Evolutionary conservation across 2,797 vertebrate species (phyloP).

Genomic region (Diceros bicornis): DNA sequence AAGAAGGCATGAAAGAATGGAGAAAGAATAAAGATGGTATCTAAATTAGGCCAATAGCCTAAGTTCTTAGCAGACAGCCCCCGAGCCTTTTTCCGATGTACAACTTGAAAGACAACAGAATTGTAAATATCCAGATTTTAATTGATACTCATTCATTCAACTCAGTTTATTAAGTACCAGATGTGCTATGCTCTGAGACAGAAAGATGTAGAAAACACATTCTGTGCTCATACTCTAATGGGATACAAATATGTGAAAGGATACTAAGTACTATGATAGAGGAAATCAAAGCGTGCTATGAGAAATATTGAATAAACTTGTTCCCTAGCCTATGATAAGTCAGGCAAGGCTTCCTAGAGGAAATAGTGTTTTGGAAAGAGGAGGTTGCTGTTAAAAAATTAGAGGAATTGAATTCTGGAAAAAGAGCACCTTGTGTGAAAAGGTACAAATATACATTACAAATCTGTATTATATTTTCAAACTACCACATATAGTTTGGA

Average conservation of each 20-base stretch:
- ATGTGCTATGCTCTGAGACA: neutral
- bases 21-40: neutral
- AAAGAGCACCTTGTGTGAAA: neutral
- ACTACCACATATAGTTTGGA: neutral
- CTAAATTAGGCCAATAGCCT: neutral
- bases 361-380: neutral
- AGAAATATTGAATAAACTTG: neutral
- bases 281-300: neutral
- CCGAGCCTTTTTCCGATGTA: neutral
- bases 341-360: neutral
- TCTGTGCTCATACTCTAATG: neutral
- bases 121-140: neutral
- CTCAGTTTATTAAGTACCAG: neutral
- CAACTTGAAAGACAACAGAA: neutral
- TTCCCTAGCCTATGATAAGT: neutral
- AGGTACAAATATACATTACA: neutral
- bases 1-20: neutral
- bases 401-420: neutral
- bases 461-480: neutral
- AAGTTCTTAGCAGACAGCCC: neutral
- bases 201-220: neutral
- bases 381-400: neutral
- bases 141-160: neutral
- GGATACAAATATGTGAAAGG: neutral
- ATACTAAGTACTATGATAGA: neutral